Percentiles rank a stretch among this genome's conserved stretches.
These are phyloP conservation scores for Cosmorhoe ocellata DNA, from an alignment of 2,888 invertebrate genomes.

Conservation along the genomic window DNA sequence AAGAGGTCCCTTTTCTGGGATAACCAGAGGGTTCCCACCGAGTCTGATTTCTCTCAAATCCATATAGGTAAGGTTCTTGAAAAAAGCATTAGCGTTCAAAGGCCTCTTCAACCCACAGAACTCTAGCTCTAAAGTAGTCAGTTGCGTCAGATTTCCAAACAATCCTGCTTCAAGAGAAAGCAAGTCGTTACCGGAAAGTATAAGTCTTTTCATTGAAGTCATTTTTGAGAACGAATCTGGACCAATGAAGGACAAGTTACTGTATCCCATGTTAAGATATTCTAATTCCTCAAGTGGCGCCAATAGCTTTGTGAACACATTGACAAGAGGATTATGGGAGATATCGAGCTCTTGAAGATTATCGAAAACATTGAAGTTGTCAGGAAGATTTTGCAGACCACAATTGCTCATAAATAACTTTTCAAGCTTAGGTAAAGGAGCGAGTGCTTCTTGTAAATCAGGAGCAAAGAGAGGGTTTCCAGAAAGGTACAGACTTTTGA, in stretches of 20 bases:
- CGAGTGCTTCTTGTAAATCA: slow-evolving; percentile 85
- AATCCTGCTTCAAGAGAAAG: slow-evolving; percentile 85
- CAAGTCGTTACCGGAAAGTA: slow-evolving; percentile 86
- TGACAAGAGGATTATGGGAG: slow-evolving; percentile 86
- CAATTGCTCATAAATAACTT: slow-evolving; percentile 86
- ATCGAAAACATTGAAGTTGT: slow-evolving; percentile 85
- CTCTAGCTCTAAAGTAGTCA: slow-evolving; percentile 86
- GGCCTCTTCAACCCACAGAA: slow-evolving; percentile 85
- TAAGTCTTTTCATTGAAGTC: slow-evolving; percentile 84
- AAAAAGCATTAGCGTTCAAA: slow-evolving; percentile 85
- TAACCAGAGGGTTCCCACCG: slow-evolving; percentile 85
- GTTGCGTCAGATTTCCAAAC: slow-evolving; percentile 85
- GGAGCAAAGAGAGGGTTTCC: slow-evolving; percentile 86
- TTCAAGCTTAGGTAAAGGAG: slow-evolving; percentile 85
- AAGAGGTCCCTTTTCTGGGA: slow-evolving; percentile 82
- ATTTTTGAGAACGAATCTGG: slow-evolving; percentile 86
- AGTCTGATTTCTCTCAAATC: slow-evolving; percentile 86
- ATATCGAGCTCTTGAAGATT: slow-evolving; percentile 86
- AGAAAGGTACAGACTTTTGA: slow-evolving; percentile 84
- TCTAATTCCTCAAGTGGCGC: slow-evolving; percentile 85
- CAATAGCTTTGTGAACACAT: slow-evolving; percentile 85
- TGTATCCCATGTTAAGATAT: slow-evolving; percentile 88
- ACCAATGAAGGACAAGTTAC: slow-evolving; percentile 85
- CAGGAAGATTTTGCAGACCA: slow-evolving; percentile 84
- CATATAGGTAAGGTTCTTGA: slow-evolving; percentile 84